Evolutionary conservation across 2,113 vertebrate species (phyloP).

Genomic region (Cephalopholis sonnerati): DNA sequence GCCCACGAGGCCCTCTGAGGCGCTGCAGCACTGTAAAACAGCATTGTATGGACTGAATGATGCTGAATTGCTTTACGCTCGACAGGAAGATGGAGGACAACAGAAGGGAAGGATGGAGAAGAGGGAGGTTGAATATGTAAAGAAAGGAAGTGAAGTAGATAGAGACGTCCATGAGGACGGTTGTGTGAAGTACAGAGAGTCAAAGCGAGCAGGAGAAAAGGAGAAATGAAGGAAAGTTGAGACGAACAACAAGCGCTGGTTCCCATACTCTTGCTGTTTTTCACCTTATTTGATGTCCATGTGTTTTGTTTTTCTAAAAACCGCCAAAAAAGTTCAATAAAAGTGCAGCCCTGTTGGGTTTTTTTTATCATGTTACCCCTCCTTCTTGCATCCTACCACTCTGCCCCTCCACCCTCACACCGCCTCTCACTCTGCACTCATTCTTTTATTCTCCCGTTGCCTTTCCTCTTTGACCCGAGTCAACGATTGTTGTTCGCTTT

Average conservation of each 20-base stretch:
- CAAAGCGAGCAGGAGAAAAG: neutral
- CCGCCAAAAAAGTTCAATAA: constrained; percentile 70
- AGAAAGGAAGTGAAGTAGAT: constrained; percentile 30
- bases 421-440: constrained; percentile 82
- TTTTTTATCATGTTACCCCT: constrained; percentile 34
- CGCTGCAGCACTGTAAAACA: constrained; percentile 45
- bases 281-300: constrained; percentile 59
- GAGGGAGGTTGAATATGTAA: constrained; percentile 24
- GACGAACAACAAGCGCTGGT: constrained; percentile 71
- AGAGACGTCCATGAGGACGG: constrained; percentile 14
- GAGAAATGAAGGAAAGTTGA: constrained; percentile 44
- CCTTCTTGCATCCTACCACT: constrained; percentile 48
- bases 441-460: constrained; percentile 78
- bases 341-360: constrained; percentile 67
- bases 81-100: constrained; percentile 38
- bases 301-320: constrained; percentile 57
- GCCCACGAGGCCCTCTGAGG: constrained; percentile 16
- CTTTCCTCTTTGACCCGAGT: constrained; percentile 75
- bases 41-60: constrained; percentile 28
- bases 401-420: constrained; percentile 62
- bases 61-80: constrained; percentile 31
- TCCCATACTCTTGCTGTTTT: constrained; percentile 72
- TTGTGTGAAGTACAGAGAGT: constrained; percentile 22
- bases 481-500: constrained; percentile 67
- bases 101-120: constrained; percentile 19